A percentile compares a stretch with the other conserved stretches of the same genome.
Evolutionary conservation across 2,797 vertebrate genomes (phyloP).

Genomic region (Ara ararauna): DNA sequence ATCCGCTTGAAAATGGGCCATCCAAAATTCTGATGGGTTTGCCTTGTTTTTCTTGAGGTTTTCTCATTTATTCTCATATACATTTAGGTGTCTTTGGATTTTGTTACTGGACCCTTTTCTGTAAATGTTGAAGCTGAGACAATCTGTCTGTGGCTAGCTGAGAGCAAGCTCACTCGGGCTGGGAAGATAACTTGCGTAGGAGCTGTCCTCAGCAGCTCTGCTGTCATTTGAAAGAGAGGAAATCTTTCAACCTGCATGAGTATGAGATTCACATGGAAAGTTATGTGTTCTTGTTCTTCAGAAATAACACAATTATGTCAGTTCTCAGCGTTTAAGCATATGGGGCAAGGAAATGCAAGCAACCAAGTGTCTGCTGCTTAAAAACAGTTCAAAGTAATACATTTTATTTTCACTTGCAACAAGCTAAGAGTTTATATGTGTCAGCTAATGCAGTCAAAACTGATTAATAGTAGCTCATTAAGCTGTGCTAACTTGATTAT

Average conservation of each 20-base stretch:
- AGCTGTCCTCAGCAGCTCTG: not conserved
- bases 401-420: not conserved
- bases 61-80: not conserved
- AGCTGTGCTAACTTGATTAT: not conserved
- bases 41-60: not conserved
- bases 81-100: not conserved
- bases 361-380: not conserved
- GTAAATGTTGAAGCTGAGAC: not conserved
- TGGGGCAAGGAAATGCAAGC: not conserved
- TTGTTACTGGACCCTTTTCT: not conserved
- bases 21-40: not conserved
- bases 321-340: not conserved
- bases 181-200: not conserved
- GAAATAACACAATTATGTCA: not conserved
- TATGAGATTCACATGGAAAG: not conserved
- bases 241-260: not conserved
- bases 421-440: not conserved
- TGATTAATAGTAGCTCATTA: not conserved
- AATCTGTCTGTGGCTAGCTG: not conserved
- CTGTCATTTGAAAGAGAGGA: not conserved
- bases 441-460: not conserved
- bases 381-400: not conserved
- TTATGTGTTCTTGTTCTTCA: not conserved
- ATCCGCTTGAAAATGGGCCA: not conserved
- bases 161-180: not conserved